A percentile compares a stretch with the other conserved stretches of the same genome.
These are phyloP conservation scores for Petrocephalus schoutedeni DNA, from an alignment of 2,797 vertebrate species.

Conservation along the genomic window DNA sequence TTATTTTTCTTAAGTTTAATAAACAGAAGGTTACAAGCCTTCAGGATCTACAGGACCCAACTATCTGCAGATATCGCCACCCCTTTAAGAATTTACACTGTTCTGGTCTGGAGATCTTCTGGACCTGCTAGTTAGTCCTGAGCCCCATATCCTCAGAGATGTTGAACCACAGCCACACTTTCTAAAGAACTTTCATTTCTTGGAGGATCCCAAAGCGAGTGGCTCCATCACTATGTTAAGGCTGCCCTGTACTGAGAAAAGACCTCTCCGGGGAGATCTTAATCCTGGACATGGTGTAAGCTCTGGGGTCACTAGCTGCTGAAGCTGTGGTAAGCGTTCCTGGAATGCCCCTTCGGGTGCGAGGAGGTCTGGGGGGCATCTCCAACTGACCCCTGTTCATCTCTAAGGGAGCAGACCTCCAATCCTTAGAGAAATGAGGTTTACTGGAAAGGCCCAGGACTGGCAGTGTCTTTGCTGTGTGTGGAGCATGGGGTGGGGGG, in stretches of 20 bases:
- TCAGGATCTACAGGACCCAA: neutral
- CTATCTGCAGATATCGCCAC: neutral
- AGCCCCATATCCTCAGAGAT: neutral
- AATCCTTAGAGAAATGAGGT: neutral
- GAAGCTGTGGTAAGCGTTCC: neutral
- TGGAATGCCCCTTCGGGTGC: neutral
- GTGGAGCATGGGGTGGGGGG: no score
- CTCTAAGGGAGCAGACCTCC: neutral
- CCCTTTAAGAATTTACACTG: neutral
- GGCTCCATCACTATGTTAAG: neutral
- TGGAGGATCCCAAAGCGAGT: neutral
- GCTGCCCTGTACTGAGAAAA: neutral
- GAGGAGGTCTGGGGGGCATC: neutral
- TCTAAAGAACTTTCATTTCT: neutral
- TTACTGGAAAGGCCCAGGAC: neutral
- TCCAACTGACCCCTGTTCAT: neutral
- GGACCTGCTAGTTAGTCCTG: neutral
- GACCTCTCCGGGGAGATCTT: neutral
- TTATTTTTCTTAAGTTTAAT: neutral
- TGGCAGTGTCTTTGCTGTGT: neutral
- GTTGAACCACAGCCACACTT: neutral
- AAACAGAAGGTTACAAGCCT: neutral
- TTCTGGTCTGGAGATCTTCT: neutral
- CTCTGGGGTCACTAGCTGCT: neutral
- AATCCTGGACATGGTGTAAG: neutral